A percentile compares a stretch with the other conserved stretches of the same genome.
Conservation (phyloP, 2,113 vertebrate species). For the Archocentrus centrarchus region DNA sequence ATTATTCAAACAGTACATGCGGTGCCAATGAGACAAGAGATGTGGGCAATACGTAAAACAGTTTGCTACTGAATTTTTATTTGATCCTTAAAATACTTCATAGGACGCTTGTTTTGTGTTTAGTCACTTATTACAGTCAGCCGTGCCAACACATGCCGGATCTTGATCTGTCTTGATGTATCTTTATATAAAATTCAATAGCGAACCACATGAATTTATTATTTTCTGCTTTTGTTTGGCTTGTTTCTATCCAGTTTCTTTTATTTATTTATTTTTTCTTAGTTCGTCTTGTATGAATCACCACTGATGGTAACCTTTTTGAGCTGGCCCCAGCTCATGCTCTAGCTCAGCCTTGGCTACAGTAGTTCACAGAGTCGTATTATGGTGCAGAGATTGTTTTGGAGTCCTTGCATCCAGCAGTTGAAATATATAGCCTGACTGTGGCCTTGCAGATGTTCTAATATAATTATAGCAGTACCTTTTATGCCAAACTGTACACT, state of each 20-base stretch:
- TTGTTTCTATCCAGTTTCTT: neutral
- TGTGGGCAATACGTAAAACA: conserved; percentile 6
- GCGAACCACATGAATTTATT: neutral
- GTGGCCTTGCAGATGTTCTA: conserved; percentile 56
- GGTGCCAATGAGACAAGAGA: conserved; percentile 25
- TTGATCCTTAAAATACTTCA: neutral
- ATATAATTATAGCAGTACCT: conserved; percentile 63
- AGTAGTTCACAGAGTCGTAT: conserved; percentile 25
- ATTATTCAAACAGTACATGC: conserved; percentile 60
- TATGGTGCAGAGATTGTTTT: conserved; percentile 19
- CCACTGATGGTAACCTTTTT: neutral
- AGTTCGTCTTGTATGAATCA: conserved; percentile 9
- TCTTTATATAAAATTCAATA: neutral
- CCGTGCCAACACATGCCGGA: neutral
- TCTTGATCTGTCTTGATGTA: neutral
- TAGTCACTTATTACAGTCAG: neutral
- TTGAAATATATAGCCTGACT: conserved; percentile 49
- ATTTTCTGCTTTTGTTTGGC: neutral
- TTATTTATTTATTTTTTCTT: neutral
- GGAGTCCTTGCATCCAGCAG: conserved; percentile 40
- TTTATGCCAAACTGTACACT: conserved; percentile 26
- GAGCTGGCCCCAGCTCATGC: neutral
- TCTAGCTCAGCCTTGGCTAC: neutral
- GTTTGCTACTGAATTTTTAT: neutral
- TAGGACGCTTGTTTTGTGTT: neutral